Conservation (phyloP, 2,888 invertebrate genomes). For the Apamea sordens region DNA sequence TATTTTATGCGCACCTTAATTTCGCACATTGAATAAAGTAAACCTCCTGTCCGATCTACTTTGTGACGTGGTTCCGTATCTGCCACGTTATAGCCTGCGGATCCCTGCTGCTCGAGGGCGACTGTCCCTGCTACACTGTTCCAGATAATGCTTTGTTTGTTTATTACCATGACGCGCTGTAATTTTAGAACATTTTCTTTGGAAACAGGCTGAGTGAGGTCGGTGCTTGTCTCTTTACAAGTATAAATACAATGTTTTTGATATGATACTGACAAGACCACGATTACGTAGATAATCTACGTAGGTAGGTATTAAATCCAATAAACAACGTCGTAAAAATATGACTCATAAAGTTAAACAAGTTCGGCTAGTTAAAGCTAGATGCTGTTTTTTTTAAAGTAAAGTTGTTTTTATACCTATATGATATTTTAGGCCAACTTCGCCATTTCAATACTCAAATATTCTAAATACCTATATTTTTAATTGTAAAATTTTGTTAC, state of each 20-base stretch:
- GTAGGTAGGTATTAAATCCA: background rate
- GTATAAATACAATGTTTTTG: constrained; percentile 21
- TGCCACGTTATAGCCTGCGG: constrained; percentile 38
- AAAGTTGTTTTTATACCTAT: background rate
- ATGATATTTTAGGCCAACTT: background rate
- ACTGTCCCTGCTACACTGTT: constrained; percentile 56
- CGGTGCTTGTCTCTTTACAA: constrained; percentile 27
- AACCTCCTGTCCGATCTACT: background rate
- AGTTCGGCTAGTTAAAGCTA: background rate
- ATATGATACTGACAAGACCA: constrained; percentile 3
- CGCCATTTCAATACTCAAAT: background rate
- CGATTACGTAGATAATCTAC: constrained; percentile 25
- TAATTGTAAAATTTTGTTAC: background rate
- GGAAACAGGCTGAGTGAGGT: constrained; percentile 45
- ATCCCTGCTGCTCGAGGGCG: constrained; percentile 53
- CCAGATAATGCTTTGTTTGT: constrained; percentile 65
- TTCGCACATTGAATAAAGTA: background rate
- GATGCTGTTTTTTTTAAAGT: background rate
- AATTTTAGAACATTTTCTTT: constrained; percentile 62
- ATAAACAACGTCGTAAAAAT: constrained; percentile 3
- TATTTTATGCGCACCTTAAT: background rate
- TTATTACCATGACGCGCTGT: constrained; percentile 63
- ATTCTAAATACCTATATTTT: background rate
- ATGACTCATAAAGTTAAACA: background rate
- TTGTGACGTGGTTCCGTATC: constrained; percentile 50